phyloP scores from a whole-genome alignment of 2,888 invertebrate genomes.

The Tenthredo notha region DNA sequence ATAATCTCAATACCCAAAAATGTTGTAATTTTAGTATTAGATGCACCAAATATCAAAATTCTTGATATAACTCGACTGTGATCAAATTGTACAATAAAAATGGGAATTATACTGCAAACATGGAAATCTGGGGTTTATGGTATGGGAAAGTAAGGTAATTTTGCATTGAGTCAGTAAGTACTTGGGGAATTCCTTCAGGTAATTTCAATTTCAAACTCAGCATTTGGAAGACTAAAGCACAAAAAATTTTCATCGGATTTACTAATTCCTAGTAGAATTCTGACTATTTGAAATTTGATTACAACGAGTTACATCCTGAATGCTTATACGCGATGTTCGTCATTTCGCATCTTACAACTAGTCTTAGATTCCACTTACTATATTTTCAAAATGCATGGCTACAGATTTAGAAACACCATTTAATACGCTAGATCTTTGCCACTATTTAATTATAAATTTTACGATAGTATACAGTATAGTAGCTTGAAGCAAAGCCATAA shows the following conservation, averaged over 20 bases:
- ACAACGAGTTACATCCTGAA: constrained; percentile 30
- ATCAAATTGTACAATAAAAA: not conserved
- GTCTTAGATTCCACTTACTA: not conserved
- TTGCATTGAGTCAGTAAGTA: not conserved
- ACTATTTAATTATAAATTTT: not conserved
- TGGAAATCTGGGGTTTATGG: not conserved
- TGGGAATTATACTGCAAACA: not conserved
- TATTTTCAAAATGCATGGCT: constrained; percentile 40
- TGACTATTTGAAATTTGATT: not conserved
- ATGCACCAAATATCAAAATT: constrained; percentile 21
- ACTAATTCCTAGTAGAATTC: not conserved
- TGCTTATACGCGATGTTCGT: not conserved
- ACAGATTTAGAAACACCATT: constrained; percentile 9
- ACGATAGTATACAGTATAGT: not conserved
- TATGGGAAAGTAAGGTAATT: not conserved
- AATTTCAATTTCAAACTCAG: not conserved
- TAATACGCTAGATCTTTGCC: constrained; percentile 17
- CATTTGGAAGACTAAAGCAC: not conserved
- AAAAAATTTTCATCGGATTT: not conserved
- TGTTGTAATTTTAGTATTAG: constrained; percentile 4
- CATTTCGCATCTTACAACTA: not conserved
- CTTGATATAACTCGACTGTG: constrained; percentile 21
- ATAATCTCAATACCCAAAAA: not conserved
- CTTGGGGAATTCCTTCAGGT: not conserved
- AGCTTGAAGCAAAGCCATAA: not conserved